phyloP scores from a whole-genome alignment of 2,888 invertebrate genomes.

The Melinaea menophilus region DNA sequence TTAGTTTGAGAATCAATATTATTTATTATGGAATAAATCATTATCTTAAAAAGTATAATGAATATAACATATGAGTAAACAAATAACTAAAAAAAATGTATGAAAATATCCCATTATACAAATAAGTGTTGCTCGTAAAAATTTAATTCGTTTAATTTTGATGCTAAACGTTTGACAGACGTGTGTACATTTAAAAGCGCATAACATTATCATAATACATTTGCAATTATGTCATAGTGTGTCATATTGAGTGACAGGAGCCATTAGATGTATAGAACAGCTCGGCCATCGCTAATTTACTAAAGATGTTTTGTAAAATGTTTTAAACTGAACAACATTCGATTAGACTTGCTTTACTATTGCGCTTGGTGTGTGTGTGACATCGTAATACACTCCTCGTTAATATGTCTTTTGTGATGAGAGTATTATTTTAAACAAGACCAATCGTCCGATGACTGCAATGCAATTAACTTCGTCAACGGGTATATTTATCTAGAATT shows the following conservation, averaged over 20 bases:
- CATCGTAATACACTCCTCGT: background rate
- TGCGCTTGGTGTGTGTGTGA: background rate
- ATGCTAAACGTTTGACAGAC: background rate
- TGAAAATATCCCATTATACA: too few relatives aligned
- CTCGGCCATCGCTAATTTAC: slow-evolving; percentile 6
- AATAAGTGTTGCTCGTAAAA: too few relatives aligned
- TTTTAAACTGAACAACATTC: slow-evolving; percentile 5
- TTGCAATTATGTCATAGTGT: slow-evolving; percentile 9
- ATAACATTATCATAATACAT: slow-evolving; percentile 8
- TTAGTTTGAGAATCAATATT: too few relatives aligned
- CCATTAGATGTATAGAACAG: slow-evolving; percentile 14
- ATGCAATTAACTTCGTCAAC: too few relatives aligned
- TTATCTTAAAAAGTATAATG: too few relatives aligned
- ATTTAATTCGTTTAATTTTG: too few relatives aligned
- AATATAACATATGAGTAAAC: too few relatives aligned
- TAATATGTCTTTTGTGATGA: background rate
- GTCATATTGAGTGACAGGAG: slow-evolving; percentile 18
- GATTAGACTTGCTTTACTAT: slow-evolving; percentile 4
- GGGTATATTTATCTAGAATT: too few relatives aligned
- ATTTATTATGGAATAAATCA: too few relatives aligned
- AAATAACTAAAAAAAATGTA: too few relatives aligned
- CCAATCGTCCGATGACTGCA: too few relatives aligned
- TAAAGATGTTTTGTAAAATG: slow-evolving; percentile 7
- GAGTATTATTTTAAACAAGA: background rate
- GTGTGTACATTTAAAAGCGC: background rate